Percentiles rank a stretch among this genome's conserved stretches.
These are phyloP conservation scores for Podocnemis expansa DNA, from an alignment of 2,113 vertebrate genomes.

Conservation along the genomic window DNA sequence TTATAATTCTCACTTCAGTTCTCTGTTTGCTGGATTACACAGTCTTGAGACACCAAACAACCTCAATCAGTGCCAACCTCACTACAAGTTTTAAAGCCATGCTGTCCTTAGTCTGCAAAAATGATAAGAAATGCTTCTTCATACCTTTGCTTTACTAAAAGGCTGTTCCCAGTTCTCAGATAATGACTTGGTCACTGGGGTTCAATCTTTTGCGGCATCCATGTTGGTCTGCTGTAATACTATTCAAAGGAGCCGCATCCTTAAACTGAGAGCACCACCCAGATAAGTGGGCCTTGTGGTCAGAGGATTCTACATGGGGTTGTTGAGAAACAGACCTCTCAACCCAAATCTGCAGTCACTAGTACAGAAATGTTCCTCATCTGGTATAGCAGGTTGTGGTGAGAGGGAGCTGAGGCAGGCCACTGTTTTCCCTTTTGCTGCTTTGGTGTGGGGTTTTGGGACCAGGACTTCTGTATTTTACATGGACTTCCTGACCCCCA, in stretches of 20 bases:
- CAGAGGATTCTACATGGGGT: no score
- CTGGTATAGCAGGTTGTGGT: no score
- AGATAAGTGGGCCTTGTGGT: background rate
- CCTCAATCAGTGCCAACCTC: background rate
- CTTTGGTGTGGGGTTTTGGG: no score
- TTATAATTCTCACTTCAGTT: fast-evolving
- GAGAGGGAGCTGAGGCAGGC: background rate
- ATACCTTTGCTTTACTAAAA: background rate
- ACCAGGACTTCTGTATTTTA: background rate
- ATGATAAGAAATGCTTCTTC: background rate
- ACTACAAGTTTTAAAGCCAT: background rate
- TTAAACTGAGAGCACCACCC: no score
- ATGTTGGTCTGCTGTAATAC: background rate
- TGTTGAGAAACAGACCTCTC: background rate
- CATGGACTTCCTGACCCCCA: background rate
- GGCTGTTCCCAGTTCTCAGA: background rate
- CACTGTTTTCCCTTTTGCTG: background rate
- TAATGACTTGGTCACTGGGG: background rate
- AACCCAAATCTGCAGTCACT: fast-evolving
- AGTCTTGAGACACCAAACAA: fast-evolving
- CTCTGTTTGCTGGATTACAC: background rate
- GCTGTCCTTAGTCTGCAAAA: background rate
- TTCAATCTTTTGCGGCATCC: background rate
- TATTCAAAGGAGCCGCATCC: no score
- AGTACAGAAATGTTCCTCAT: background rate